Conservation (phyloP, 2,888 invertebrate species). For the Teinopalpus imperialis region DNA sequence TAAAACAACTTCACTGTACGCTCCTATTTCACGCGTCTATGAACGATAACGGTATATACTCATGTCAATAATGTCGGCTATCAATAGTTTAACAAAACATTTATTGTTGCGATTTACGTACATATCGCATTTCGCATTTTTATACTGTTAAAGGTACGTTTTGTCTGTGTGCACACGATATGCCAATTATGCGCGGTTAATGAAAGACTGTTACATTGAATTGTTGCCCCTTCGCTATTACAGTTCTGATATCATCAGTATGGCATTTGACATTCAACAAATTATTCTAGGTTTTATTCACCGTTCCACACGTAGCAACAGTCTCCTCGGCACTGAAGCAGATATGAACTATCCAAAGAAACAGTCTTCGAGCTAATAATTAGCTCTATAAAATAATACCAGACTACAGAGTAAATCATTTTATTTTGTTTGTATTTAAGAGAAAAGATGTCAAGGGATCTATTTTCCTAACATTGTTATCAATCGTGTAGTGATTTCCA, state of each 20-base stretch:
- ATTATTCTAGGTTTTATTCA: too few species aligned
- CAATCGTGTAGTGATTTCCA: too few species aligned
- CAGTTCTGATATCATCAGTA: constrained; percentile 15
- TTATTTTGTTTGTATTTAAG: too few species aligned
- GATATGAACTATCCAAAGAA: too few species aligned
- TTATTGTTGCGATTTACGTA: constrained; percentile 34
- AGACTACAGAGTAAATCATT: too few species aligned
- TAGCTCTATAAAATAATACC: too few species aligned
- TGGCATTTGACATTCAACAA: constrained; percentile 20
- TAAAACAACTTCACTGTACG: constrained; percentile 7
- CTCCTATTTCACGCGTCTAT: constrained; percentile 55
- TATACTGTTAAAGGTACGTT: constrained; percentile 14
- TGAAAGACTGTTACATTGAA: constrained; percentile 11
- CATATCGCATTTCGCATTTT: constrained; percentile 14
- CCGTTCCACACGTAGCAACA: too few species aligned
- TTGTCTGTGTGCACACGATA: constrained; percentile 19
- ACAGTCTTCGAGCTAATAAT: too few species aligned
- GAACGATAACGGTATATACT: constrained; percentile 61
- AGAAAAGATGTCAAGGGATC: too few species aligned
- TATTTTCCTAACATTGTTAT: too few species aligned
- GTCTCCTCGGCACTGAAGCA: too few species aligned
- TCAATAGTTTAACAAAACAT: constrained; percentile 33
- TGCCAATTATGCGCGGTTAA: constrained; percentile 18
- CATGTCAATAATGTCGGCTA: constrained; percentile 46
- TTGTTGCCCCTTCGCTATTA: constrained; percentile 11